Base-by-base conservation (phyloP, 1,140 invertebrate species). In the Lasioglossum albipes region DNA sequence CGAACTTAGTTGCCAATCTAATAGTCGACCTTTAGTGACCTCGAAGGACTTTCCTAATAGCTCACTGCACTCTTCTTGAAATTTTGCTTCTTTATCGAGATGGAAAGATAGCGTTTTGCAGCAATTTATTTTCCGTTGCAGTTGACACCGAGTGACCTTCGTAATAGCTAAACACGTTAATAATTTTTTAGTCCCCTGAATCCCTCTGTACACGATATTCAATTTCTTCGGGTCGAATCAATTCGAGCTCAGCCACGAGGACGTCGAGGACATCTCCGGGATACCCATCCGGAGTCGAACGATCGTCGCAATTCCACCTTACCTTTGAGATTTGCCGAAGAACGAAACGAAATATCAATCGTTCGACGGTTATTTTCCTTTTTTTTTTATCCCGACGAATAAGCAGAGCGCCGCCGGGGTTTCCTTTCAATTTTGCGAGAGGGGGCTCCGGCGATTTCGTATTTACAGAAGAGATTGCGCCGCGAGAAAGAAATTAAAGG, bases 401-500 rank as follows among this genome's bases (percentile, higher is more conserved):
- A 45, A 85, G 72, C 20, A 65, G 54, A 49, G 31, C 16, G 27
- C 18, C 4, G 10, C 20, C 59, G 18, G 4, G 49, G 52, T 20
- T 71, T 61, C 68, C 64, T 84, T 73, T 81, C 64, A 73, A 81
- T 81, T 84, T 75, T 27, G 27, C 67, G 31, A 49, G 7, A 42
- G 45, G 45, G 7, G 10, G 10, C 22, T 13, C 22, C 16, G 20
- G 31, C 76, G 75, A 84, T 79, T 70, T 75, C 36, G 49, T 84
- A 84, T 85, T 84, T 85, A 74, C 73, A 67, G 67, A 79, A 45
- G 57, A 78, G 79, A 82, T 79, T 79, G 67, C 16, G n/a, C 57
- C 36, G 67, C 54, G 65, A 22, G 71, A 79, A 82, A 75, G 72
- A 67, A 86, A 82, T 85, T 85, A 82, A 82, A 86, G 66, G 61